Evolutionary conservation across 2,888 invertebrate species (phyloP).

Genomic region (Hyalella azteca): DNA sequence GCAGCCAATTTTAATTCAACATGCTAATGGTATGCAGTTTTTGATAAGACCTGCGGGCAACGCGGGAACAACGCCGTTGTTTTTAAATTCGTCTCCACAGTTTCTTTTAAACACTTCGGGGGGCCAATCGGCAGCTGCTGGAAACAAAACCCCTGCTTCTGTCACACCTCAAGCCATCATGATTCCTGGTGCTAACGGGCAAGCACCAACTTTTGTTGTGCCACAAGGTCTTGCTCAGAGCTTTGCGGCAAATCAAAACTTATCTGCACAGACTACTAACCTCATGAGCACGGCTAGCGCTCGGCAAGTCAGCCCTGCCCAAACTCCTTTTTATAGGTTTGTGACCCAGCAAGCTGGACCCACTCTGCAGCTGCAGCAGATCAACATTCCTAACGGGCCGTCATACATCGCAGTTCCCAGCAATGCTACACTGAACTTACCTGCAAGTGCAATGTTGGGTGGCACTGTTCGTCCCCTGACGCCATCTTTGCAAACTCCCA

Average conservation of each 20-base stretch:
- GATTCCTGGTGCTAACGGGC: conserved; percentile 51
- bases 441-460: conserved; percentile 47
- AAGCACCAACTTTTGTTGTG: conserved; percentile 54
- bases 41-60: conserved; percentile 53
- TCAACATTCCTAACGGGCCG: conserved; percentile 66
- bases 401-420: conserved; percentile 64
- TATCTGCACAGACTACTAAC: conserved; percentile 40
- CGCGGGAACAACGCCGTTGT: conserved; percentile 50
- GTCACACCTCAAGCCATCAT: conserved; percentile 54
- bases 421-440: conserved; percentile 57
- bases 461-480: conserved; percentile 51
- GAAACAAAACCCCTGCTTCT: conserved; percentile 39
- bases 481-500: conserved; percentile 48
- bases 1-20: conserved; percentile 56
- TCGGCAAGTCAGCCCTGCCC: conserved; percentile 52
- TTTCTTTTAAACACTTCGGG: conserved; percentile 7
- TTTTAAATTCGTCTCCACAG: conserved; percentile 12
- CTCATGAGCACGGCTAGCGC: neutral
- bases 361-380: conserved; percentile 65
- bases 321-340: conserved; percentile 61
- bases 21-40: conserved; percentile 52
- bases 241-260: conserved; percentile 47
- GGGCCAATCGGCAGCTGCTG: conserved; percentile 17
- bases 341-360: conserved; percentile 61
- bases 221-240: conserved; percentile 48